Evolutionary conservation across 2,797 vertebrate species (phyloP), one percentile per base, ranked within the genome.

Genomic region (Pipistrellus kuhlii): DNA sequence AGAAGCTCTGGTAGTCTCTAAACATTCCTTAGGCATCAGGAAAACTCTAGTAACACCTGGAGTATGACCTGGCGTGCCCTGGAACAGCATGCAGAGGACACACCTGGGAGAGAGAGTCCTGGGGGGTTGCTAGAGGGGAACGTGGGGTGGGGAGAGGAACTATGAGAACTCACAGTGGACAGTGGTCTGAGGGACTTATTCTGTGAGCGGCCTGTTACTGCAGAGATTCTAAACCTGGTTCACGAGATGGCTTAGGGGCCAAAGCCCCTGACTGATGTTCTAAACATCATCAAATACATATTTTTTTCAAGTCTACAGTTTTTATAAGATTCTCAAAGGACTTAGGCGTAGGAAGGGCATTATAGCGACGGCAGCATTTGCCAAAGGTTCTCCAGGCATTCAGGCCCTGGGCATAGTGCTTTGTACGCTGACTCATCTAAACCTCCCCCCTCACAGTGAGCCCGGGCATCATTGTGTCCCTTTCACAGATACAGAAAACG

Each of bases 401-500:
- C 32, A 18, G 75, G 11, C 53, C 1, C 21, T 1, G 23, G 10
- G 23, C 44, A 35, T 8, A 2, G 32, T 0, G 8, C 57, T 71
- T 41, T 1, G 0, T 1, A 11, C n/a, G 4, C 5, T 0, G 0
- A 8, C 15, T 68, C 72, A 27, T 8, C 14, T 27, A 7, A n/a
- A 4, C 20, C 7, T 35, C 35, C 5, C 27, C 46, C 35, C 15
- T 59, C 9, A 44, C 8, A 2, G 13, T 1, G 15, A 51, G 11
- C 21, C 2, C 23, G 5, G 5, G 15, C 32, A 17, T 35, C n/a
- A 7, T 27, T 41, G 6, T 14, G 62, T 18, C 44, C 41, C 57
- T 32, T 30, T 14, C 30, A 53, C 6, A 66, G 80, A 51, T 13
- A 17, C 32, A 55, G 48, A 32, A 62, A 68, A 41, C 38, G 89